Evolutionary conservation across 2,797 vertebrate species (phyloP), one percentile per base, ranked within the genome.

Genomic region (Phoxinus dragarum): DNA sequence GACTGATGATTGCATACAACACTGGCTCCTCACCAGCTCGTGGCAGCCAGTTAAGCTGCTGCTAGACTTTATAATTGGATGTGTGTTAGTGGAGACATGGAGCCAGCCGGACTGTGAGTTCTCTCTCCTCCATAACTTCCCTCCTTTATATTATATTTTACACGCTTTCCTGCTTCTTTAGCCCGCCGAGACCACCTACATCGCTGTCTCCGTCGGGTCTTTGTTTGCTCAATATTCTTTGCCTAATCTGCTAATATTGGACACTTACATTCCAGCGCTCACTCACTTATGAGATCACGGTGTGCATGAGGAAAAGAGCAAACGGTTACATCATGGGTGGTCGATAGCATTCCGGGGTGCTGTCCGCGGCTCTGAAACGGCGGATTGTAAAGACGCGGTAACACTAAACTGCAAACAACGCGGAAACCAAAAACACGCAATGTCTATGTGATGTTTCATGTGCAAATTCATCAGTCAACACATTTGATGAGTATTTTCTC

Each of bases 51-150:
- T 84, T 89, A 86, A 79, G 36, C 84, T 75, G 36, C 84, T 85
- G 87, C 82, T 84, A 84, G 87, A 82, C 80, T 89, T 81, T 88
- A 72, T 84, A 88, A 87, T 89, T 87, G 86, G 84, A 86, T 71
- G 81, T 71, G 73, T 85, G 86, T 81, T 69, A 80, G 80, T 75
- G 81, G 81, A 56, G 77, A 73, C 34, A 66, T 54, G 76, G 84
- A 47, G 80, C 44, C 59, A 49, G 79, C 64, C 36, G 23, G 76
- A 75, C 85, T 76, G 71, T 80, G 77, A 74, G 36, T 81, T 86
- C 69, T 85, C 74, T 64, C 59, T 84, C 52, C 38, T 61, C 78
- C 80, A 59, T 85, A 66, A 31, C 23, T 49, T 86, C 78, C 40
- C 72, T 69, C 27, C 38, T 68, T 66, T 61, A 87, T 54, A 69